Evolutionary conservation across 2,113 vertebrate genomes (phyloP), one percentile per base, ranked within the genome.

Genomic region (Genyomyrus donnyi): DNA sequence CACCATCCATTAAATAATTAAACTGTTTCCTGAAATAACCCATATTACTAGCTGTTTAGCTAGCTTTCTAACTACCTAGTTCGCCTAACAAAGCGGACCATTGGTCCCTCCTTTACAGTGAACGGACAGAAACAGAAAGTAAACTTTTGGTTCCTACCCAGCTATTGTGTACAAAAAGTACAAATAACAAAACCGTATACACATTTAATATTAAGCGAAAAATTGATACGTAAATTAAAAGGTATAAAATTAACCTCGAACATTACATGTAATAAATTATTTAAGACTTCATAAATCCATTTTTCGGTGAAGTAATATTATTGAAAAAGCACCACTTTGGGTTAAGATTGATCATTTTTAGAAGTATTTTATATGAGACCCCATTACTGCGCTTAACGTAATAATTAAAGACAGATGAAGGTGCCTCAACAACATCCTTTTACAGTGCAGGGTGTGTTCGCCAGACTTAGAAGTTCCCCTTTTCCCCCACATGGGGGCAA

Each of bases 401-500:
- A 70, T 70, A 70, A 5, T 31, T 70, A 15, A 70, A 31, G 62
- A 31, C 62, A 11, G 9, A 70, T 31, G 10, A 70, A 31, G 27
- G 62, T 70, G 10, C 62, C 27, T 70, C n/a, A 45, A 42, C 42
- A 45, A 42, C 39, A 45, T 24, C 42, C 77, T 31, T 83, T 45
- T 83, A 27, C 62, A 31, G 62, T 31, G 62, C 27, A 45, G 84
- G 42, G 24, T n/a, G 84, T 85, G 42, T n/a, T 42, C n/a, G 5
- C 15, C 80, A 21, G 8, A 45, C 19, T 48, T 45, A 48, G 83
- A 48, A 86, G 21, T 87, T 56, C 27, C 17, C 56, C 4, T 56
- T 87, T 62, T n/a, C 45, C 50, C 62, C 91, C 95, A 95, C 93
- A 86, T 87, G 95, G 95, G 92, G 94, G 93, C 89, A 91, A 91